Percentiles rank a stretch among this genome's conserved stretches.
These are phyloP conservation scores for Argentina silus DNA, from an alignment of 2,797 vertebrate genomes.

Conservation along the genomic window DNA sequence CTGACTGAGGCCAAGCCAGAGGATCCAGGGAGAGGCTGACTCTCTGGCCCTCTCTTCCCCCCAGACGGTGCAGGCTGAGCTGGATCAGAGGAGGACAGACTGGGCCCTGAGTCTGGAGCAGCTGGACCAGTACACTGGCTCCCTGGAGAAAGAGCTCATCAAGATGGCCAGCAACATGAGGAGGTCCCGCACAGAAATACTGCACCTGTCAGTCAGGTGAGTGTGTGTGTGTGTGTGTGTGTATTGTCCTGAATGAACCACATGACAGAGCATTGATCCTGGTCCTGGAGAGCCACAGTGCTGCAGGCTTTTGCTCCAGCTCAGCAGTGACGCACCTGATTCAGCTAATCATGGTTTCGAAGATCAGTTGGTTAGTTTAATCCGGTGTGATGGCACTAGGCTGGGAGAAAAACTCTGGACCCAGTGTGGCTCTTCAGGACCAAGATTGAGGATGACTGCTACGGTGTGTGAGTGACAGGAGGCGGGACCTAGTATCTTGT, in stretches of 20 bases:
- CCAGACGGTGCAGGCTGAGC: slow-evolving; percentile 67
- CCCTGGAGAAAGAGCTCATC: slow-evolving; percentile 83
- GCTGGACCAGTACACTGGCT: slow-evolving; percentile 83
- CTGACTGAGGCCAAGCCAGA: slow-evolving; percentile 18
- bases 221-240: slow-evolving; percentile 19
- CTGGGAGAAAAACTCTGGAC: too few relatives aligned
- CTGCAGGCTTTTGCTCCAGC: too few relatives aligned
- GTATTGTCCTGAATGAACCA: not conserved
- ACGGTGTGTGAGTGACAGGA: not conserved
- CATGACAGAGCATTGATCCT: too few relatives aligned
- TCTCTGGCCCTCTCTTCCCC: slow-evolving; percentile 10
- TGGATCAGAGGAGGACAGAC: slow-evolving; percentile 74
- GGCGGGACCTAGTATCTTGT: slow-evolving; percentile 15
- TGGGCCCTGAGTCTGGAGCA: slow-evolving; percentile 81
- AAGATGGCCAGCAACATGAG: slow-evolving; percentile 84
- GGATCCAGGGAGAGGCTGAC: slow-evolving; percentile 35
- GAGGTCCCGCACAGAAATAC: slow-evolving; percentile 83
- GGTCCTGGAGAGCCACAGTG: too few relatives aligned
- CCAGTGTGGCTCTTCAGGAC: too few relatives aligned
- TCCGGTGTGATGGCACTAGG: too few relatives aligned
- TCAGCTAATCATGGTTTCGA: too few relatives aligned
- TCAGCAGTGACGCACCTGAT: too few relatives aligned
- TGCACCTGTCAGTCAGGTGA: slow-evolving; percentile 87
- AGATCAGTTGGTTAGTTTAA: too few relatives aligned
- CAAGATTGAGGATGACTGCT: not conserved